phyloP scores from a whole-genome alignment of 2,797 vertebrate genomes.

The Gambelia wislizenii region DNA sequence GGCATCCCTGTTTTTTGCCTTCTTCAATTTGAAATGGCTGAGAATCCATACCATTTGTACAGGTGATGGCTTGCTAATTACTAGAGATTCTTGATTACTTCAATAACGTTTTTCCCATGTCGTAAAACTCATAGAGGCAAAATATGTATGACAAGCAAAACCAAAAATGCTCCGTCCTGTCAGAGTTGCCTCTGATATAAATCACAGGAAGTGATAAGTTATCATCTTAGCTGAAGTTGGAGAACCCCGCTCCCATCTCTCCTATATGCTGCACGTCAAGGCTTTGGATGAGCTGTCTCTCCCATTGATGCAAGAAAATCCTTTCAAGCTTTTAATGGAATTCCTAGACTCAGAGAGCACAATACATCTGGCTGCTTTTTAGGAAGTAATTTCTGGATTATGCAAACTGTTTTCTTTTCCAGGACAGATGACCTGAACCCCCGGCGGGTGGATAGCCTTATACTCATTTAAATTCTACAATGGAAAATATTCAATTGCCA shows the following conservation, averaged over 20 bases:
- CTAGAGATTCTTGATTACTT: background rate
- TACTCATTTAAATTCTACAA: background rate
- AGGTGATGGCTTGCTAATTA: too few species aligned
- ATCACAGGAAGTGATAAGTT: conserved; percentile 13
- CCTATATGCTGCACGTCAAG: background rate
- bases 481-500: too few species aligned
- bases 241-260: background rate
- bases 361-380: fast-evolving
- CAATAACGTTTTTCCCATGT: background rate
- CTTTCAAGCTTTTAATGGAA: background rate
- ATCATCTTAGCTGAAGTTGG: background rate
- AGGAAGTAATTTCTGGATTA: background rate
- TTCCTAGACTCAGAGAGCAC: background rate
- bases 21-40: too few species aligned
- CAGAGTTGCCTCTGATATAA: background rate
- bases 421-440: background rate
- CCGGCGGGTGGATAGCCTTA: too few species aligned
- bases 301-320: background rate
- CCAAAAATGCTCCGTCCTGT: background rate
- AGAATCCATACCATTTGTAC: too few species aligned
- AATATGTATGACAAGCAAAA: too few species aligned
- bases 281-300: background rate
- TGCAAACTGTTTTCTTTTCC: background rate
- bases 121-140: background rate
- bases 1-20: too few species aligned